Evolutionary conservation across 2,888 invertebrate genomes (phyloP), one percentile per base, ranked within the genome.

Genomic region (Zele albiditarsus): DNA sequence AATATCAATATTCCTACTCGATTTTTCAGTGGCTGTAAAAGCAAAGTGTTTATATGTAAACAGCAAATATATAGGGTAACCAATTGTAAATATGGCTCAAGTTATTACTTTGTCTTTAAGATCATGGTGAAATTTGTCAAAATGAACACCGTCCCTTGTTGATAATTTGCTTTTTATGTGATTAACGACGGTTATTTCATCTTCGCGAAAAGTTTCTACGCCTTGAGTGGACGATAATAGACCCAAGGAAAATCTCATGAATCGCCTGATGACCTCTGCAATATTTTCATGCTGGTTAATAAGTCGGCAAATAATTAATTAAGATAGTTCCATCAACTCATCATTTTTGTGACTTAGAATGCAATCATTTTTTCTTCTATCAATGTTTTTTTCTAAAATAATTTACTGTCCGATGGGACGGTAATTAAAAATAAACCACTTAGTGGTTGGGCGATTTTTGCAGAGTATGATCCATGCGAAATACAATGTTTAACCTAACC

Each of bases 51-150:
- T 23, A 1, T 20, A 6, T 2, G 6, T 20, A 8, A 20, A 53
- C 12, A 38, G 12, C 2, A 38, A 10, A 10, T 53, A 6, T 20
- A 53, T 53, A 20, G n/a, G 0, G 0, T 5, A 5, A n/a, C 2
- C 1, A 46, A 46, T 46, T 2, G 16, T 38, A n/a, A 46, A 46
- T 46, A n/a, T 16, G 2, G n/a, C 4, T 14, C 5, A 20, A 53
- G 20, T 53, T 71, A 65, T 60, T 84, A 89, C 89, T 82, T 85
- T 86, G 77, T 87, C 87, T 80, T 86, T 89, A 20, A 89, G 80
- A 58, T 87, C 86, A 67, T 85, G 87, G 70, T 86, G 85, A 53
- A 89, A 77, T 79, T 86, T 88, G 68, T 89, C 89, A 80, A 89
- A 88, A 28, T 86, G 83, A 33, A 75, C 25, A 62, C 82, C 82